These are phyloP conservation scores for Micrastur ruficollis DNA, from an alignment of 2,797 vertebrate genomes.

Conservation along the genomic window DNA sequence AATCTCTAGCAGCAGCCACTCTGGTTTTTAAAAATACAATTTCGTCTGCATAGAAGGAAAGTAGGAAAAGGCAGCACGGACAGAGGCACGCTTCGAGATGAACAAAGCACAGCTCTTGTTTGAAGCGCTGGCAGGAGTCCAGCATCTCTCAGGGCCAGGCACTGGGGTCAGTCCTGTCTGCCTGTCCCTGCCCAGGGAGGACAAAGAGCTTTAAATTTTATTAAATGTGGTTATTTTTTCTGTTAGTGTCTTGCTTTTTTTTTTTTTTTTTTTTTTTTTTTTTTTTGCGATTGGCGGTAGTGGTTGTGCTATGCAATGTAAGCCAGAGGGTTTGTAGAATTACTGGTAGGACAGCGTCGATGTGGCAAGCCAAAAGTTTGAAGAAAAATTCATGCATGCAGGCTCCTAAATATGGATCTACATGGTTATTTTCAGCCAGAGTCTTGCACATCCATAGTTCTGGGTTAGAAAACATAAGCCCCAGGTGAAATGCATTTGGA, in stretches of 20 bases:
- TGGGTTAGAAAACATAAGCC: conserved; percentile 56
- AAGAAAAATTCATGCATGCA: conserved; percentile 56
- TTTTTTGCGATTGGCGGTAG: neutral
- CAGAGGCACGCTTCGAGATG: neutral
- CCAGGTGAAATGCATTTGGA: conserved; percentile 50
- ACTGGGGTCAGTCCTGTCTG: neutral
- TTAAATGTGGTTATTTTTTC: neutral
- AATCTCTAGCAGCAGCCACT: neutral
- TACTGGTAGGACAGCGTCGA: conserved; percentile 34
- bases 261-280: neutral
- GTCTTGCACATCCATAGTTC: conserved; percentile 62
- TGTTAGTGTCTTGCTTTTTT: neutral
- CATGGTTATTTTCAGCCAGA: conserved; percentile 60
- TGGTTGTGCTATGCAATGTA: conserved; percentile 21
- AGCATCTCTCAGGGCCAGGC: neutral
- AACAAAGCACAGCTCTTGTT: conserved; percentile 3
- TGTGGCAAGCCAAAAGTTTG: conserved; percentile 63
- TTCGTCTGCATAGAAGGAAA: neutral
- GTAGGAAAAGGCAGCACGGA: neutral
- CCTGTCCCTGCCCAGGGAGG: neutral
- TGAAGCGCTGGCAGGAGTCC: neutral
- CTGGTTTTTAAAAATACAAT: neutral
- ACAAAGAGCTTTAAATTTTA: neutral
- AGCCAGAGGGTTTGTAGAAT: conserved; percentile 55
- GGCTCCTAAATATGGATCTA: conserved; percentile 63